phyloP scores from a whole-genome alignment of 2,888 invertebrate genomes.

The Tenodera sinensis region DNA sequence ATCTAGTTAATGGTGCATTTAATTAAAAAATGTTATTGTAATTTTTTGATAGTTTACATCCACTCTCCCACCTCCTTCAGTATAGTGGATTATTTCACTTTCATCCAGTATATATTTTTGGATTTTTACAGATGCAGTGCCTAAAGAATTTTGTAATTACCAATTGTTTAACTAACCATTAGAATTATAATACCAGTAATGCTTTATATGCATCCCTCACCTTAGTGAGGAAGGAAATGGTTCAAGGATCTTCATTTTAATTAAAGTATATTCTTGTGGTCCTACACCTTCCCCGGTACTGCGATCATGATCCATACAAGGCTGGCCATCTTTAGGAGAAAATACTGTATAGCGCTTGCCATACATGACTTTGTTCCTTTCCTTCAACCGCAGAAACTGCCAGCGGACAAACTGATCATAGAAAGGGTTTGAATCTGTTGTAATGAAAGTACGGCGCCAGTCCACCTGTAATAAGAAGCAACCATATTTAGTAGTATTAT shows the following conservation, averaged over 20 bases:
- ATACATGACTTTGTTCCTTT: conserved; percentile 86
- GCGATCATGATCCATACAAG: conserved; percentile 99
- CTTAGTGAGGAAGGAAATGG: conserved; percentile 69
- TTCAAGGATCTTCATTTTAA: conserved; percentile 83
- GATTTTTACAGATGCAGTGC: no score
- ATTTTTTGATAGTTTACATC: no score
- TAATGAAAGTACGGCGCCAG: conserved; percentile 97
- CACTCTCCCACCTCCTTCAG: no score
- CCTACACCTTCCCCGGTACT: conserved; percentile 95
- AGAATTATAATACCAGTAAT: not conserved
- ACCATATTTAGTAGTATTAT: not conserved
- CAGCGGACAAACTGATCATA: conserved; percentile 97
- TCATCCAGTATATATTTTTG: no score
- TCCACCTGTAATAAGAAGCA: conserved; percentile 69
- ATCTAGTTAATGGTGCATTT: no score
- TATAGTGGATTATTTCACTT: no score
- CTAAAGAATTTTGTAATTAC: not conserved
- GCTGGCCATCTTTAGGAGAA: conserved; percentile 94
- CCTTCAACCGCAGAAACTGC: conserved; percentile 87
- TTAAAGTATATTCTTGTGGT: conserved; percentile 94
- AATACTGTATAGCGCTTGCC: conserved; percentile 96
- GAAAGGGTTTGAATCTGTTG: conserved; percentile 96
- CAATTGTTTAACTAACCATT: not conserved
- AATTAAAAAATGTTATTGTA: no score
- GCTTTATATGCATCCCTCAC: conserved; percentile 43